phyloP scores from a whole-genome alignment of 2,797 vertebrate genomes.

The Crax fasciolata region DNA sequence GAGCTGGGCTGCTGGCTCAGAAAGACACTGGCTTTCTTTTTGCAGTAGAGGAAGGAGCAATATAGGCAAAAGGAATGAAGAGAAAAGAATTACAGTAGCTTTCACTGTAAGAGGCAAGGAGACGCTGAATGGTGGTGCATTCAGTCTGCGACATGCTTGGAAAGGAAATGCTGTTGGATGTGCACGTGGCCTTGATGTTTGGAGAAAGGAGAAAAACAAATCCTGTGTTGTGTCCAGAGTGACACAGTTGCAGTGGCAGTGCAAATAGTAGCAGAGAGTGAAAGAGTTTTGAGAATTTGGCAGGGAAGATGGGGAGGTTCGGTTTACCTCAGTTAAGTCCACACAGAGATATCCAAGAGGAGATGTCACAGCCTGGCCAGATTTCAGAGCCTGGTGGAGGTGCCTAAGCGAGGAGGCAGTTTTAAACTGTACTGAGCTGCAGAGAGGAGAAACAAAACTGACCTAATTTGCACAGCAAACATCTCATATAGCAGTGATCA shows the following conservation, averaged over 20 bases:
- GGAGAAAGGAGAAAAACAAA: not conserved
- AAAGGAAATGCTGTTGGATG: not conserved
- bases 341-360: not conserved
- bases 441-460: not conserved
- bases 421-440: not conserved
- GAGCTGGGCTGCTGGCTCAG: not conserved
- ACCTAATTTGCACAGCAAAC: not conserved
- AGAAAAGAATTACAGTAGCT: not conserved
- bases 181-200: not conserved
- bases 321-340: not conserved
- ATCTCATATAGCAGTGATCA: not conserved
- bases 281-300: not conserved
- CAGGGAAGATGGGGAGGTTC: not conserved
- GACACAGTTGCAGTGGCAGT: not conserved
- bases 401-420: not conserved
- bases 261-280: not conserved
- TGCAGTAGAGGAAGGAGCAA: not conserved
- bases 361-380: not conserved
- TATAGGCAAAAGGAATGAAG: not conserved
- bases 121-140: not conserved
- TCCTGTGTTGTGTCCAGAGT: rapidly evolving
- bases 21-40: not conserved
- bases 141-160: rapidly evolving
- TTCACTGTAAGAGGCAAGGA: not conserved
- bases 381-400: not conserved